Percentiles rank a stretch among this genome's conserved stretches.
Evolutionary conservation across 2,888 invertebrate species (phyloP).

Genomic region (Hetaerina titia): DNA sequence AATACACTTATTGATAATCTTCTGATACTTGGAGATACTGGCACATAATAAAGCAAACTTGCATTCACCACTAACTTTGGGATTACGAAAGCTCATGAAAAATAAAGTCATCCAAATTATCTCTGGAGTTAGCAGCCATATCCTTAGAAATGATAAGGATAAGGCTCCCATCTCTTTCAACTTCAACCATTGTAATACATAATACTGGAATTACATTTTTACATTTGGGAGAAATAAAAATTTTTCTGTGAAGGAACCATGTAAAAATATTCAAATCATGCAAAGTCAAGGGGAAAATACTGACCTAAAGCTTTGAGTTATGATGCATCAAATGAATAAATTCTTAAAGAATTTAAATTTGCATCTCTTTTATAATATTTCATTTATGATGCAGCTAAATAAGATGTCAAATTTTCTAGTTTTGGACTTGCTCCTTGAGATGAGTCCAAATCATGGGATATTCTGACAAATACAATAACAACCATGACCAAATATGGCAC

Average conservation of each 20-base stretch:
- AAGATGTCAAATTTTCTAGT: not conserved
- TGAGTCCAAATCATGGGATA: not conserved
- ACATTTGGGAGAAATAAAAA: not conserved
- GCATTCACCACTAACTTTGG: not conserved
- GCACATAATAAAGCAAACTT: not conserved
- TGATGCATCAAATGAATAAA: not conserved
- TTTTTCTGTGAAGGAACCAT: not conserved
- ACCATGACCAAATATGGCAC: slow-evolving; percentile 9
- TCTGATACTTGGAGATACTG: not conserved
- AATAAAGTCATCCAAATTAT: not conserved
- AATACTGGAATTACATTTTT: not conserved
- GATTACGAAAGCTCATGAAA: not conserved
- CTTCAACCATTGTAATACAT: not conserved
- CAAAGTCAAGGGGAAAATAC: not conserved
- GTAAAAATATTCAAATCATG: not conserved
- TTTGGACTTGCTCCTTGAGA: not conserved
- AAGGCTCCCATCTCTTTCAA: not conserved
- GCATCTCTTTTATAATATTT: not conserved
- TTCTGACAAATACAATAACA: not conserved
- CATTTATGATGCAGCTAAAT: not conserved
- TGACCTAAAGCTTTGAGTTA: not conserved
- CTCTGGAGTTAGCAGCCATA: not conserved
- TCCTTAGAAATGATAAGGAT: not conserved
- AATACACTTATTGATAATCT: not conserved
- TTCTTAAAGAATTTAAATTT: not conserved